Base-by-base conservation (phyloP, 1,140 invertebrate species). In the Drosophila leontia region DNA sequence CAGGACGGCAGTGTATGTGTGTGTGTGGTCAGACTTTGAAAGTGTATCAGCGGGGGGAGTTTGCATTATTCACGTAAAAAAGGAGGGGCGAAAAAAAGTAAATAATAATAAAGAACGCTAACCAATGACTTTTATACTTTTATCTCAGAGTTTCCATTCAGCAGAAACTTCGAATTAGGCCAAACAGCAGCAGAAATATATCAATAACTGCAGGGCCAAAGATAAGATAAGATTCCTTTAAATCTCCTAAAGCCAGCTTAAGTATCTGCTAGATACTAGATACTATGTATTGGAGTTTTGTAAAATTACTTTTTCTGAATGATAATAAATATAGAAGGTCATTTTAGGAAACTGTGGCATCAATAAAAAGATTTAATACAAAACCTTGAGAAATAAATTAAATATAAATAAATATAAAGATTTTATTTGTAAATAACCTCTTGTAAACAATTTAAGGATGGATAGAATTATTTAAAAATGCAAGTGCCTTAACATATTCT, bases 21-120 rank as follows among this genome's bases (percentile, higher is more conserved):
- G 65, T 63, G 77, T 68, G 67, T 63, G 83, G 75, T 76, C 78
- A 75, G 82, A 63, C 69, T 82, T 82, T 82, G 75, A 63, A 70
- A 60, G 74, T 56, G 64, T 68, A 51, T 74, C 45, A 39, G n/a
- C 48, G 42, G 26, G 29, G 29, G 48, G 75, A 81, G 75, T 81
- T 82, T 82, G 78, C 82, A 82, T 77, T 82, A 87, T 87, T 79
- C 82, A 62, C 74, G 80, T 86, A 79, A 75, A 86, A 86, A 72
- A 75, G 71, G 53, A 71, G 35, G 59, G 53, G 41, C 50, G 12
- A 37, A 53, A 29, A 55, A 70, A 63, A 57, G 60, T 64, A 62
- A 50, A 50, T 29, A 50, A 50, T 50, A 59, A 76, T 50, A 63
- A 57, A 75, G 53, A 60, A 32, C 23, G 8, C 50, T 35, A 51